Conservation (phyloP, 53 echinoderm and acorn worm species). For the Mesocentrotus franciscanus region DNA sequence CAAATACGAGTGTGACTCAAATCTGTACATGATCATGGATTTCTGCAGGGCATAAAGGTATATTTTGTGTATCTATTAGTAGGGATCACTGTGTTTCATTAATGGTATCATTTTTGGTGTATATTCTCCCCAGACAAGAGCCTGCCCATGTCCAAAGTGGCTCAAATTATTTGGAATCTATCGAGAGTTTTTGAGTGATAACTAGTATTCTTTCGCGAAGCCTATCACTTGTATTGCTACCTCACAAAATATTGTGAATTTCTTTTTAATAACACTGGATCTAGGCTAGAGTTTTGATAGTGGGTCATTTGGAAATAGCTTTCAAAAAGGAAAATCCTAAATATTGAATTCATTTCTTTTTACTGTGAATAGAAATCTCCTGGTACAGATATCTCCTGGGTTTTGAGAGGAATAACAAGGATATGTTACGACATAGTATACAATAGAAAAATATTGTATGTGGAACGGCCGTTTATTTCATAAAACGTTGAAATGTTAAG, state of each 20-base stretch:
- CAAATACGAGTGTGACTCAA: conserved; percentile 4
- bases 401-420: not conserved
- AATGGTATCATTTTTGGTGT: not conserved
- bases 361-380: not conserved
- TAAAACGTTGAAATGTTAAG: not conserved
- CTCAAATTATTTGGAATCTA: not conserved
- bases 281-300: not conserved
- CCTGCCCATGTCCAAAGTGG: not conserved
- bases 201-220: not conserved
- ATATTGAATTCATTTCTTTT: not conserved
- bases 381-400: not conserved
- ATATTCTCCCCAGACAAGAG: not conserved
- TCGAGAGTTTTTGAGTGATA: not conserved
- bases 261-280: not conserved
- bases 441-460: not conserved
- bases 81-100: not conserved
- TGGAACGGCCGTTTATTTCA: not conserved
- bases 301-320: not conserved
- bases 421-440: not conserved
- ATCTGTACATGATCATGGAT: not conserved
- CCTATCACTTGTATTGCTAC: conserved; percentile 10
- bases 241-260: not conserved
- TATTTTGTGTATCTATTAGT: not conserved
- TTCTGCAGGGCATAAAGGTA: not conserved
- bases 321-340: not conserved